A percentile compares a stretch with the other conserved stretches of the same genome.
These are phyloP conservation scores for Ecliptopera silaceata DNA, from an alignment of 2,888 invertebrate species.

Conservation along the genomic window DNA sequence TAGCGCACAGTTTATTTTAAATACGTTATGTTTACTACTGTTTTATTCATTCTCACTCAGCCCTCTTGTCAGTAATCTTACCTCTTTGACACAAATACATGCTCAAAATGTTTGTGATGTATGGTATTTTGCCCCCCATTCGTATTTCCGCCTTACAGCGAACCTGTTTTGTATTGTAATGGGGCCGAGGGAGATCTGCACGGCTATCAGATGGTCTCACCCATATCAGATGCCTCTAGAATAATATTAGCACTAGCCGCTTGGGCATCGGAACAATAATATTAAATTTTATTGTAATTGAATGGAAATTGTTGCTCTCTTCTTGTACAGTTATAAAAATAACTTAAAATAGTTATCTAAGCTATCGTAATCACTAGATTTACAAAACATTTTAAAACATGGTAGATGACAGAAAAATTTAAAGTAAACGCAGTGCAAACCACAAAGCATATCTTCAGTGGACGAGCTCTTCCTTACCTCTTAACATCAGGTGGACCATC, in stretches of 20 bases:
- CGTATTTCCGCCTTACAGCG: neutral
- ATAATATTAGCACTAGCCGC: constrained; percentile 29
- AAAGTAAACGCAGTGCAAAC: no score
- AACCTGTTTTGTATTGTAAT: constrained; percentile 41
- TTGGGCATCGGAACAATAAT: constrained; percentile 29
- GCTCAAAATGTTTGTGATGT: neutral
- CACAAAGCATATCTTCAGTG: no score
- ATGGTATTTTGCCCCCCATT: neutral
- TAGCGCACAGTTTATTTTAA: no score
- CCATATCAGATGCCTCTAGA: constrained; percentile 64
- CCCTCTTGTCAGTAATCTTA: no score
- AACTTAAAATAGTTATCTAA: neutral
- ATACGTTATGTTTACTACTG: no score
- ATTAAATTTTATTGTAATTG: constrained; percentile 32
- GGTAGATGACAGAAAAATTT: no score
- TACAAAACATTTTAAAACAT: no score
- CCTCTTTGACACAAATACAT: no score
- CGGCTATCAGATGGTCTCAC: constrained; percentile 64
- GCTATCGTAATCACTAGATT: no score
- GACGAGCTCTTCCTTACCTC: no score
- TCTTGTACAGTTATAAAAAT: constrained; percentile 14
- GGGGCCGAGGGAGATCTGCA: constrained; percentile 51
- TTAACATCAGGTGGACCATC: no score
- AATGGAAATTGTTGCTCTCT: constrained; percentile 23
- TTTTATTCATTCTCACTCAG: no score